These are phyloP conservation scores for Stenoptilia bipunctidactyla DNA, from an alignment of 2,888 invertebrate genomes.

Conservation along the genomic window DNA sequence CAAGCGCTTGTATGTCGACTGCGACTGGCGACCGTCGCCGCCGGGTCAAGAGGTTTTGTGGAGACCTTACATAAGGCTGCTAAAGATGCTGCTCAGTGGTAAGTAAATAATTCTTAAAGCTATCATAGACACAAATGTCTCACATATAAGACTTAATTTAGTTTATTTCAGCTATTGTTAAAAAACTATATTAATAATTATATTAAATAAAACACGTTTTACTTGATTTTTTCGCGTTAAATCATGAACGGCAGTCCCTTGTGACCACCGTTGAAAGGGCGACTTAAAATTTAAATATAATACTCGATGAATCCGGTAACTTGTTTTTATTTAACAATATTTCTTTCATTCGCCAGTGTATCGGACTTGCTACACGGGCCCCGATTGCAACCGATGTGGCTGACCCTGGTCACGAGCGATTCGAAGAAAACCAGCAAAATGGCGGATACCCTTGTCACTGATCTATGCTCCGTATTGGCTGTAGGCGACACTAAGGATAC, in stretches of 20 bases:
- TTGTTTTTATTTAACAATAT: too few species aligned
- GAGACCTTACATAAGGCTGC: slow-evolving; percentile 46
- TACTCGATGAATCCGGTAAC: too few species aligned
- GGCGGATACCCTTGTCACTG: slow-evolving; percentile 40
- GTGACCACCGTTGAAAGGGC: too few species aligned
- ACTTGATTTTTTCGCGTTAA: too few species aligned
- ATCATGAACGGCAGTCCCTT: too few species aligned
- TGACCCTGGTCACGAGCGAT: slow-evolving; percentile 60
- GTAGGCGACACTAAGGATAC: slow-evolving; percentile 86
- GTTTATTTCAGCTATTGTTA: too few species aligned
- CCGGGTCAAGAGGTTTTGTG: slow-evolving; percentile 66
- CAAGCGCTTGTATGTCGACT: slow-evolving; percentile 81
- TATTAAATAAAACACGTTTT: too few species aligned
- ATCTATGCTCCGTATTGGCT: slow-evolving; percentile 76
- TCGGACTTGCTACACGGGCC: slow-evolving; percentile 78
- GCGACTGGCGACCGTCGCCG: slow-evolving; percentile 75
- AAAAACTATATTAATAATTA: too few species aligned
- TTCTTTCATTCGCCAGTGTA: slow-evolving; percentile 48
- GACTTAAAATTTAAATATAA: too few species aligned
- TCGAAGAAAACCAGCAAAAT: slow-evolving; percentile 28
- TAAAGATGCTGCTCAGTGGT: slow-evolving; percentile 57
- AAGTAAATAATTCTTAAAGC: too few species aligned
- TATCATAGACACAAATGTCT: too few species aligned
- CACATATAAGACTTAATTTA: too few species aligned
- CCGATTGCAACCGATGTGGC: slow-evolving; percentile 77